Evolutionary conservation across 1,140 invertebrate species (phyloP), one percentile per base, ranked within the genome.

Genomic region (Cylas formicarius): DNA sequence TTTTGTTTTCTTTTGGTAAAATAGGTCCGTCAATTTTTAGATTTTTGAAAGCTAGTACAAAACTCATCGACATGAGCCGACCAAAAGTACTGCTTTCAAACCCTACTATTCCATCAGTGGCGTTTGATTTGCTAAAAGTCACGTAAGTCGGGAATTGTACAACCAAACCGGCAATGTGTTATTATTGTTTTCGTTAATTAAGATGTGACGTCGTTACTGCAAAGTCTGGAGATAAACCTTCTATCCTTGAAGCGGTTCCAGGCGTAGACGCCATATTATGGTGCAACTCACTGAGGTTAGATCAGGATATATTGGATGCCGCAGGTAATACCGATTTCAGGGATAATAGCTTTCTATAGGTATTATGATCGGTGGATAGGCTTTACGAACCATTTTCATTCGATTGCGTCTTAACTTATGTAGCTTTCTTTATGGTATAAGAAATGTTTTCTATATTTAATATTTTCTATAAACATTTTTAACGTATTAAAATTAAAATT

Each of bases 181-280:
- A 20, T 28, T 41, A n/a, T 34, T 36, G 23, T 17, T 21, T 31
- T 31, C 13, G 32, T 23, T 29, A 31, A 49, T 43, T 34, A 24
- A 64, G 64, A 28, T 65, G 53, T 47, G 56, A 63, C 9, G 36
- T 65, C 27, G 53, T 58, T 14, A 43, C 45, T 6, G 52, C 47
- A 21, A 9, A 38, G 22, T 36, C 40, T 44, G 52, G 48, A 16
- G 47, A 29, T 31, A 50, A 19, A 35, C 22, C 10, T 17, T 44
- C 19, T 13, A 57, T 66, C 33, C 27, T 62, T 17, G 31, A 51
- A 8, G 50, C 53, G 39, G 31, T 57, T 1, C 7, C 18, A 10
- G 62, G 62, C 6, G 53, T 56, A 8, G 56, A 63, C 48, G 63
- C 57, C 1, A 31, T 66, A 13, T 56, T 65, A 43, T 63, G 57